Conservation (phyloP, 1,140 invertebrate species). For the Drosophila lowei region DNA sequence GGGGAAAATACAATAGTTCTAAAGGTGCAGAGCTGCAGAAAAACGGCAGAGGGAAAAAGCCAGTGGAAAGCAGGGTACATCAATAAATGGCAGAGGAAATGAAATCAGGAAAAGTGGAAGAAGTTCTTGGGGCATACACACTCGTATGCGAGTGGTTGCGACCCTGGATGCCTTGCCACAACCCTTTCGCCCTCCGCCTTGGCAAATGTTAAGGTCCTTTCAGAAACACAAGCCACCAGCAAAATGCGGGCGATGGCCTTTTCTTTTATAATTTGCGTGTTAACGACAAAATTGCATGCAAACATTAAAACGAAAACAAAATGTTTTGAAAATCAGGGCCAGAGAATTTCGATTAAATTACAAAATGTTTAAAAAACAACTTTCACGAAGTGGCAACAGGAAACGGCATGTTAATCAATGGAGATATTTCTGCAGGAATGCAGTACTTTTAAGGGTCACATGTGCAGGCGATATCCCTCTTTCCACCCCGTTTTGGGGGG, state of each 20-base stretch:
- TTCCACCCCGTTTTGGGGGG: not conserved
- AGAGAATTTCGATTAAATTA: slow-evolving; percentile 13
- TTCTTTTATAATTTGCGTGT: slow-evolving; percentile 71
- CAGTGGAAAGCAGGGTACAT: slow-evolving; percentile 33
- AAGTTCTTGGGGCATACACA: slow-evolving; percentile 31
- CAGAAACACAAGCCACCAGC: slow-evolving; percentile 19
- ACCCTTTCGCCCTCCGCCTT: slow-evolving; percentile 21
- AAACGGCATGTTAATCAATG: slow-evolving; percentile 18
- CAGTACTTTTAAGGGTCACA: no score
- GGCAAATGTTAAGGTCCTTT: slow-evolving; percentile 61
- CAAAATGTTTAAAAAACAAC: slow-evolving; percentile 33
- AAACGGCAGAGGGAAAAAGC: slow-evolving; percentile 7
- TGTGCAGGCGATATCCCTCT: slow-evolving; percentile 3
- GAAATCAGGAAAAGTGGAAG: slow-evolving; percentile 48
- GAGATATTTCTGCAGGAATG: not conserved
- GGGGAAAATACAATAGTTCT: slow-evolving; percentile 36
- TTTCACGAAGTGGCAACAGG: slow-evolving; percentile 15
- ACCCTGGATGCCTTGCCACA: slow-evolving; percentile 35
- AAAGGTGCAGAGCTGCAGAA: slow-evolving; percentile 28
- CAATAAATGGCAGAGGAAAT: slow-evolving; percentile 52
- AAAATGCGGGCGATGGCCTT: slow-evolving; percentile 22
- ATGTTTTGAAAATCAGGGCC: slow-evolving; percentile 14
- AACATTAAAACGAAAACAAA: slow-evolving; percentile 23
- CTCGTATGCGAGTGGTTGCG: slow-evolving; percentile 23
- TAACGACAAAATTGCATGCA: slow-evolving; percentile 64